Conservation (phyloP, 2,888 invertebrate genomes). For the Drosophila borealis region DNA sequence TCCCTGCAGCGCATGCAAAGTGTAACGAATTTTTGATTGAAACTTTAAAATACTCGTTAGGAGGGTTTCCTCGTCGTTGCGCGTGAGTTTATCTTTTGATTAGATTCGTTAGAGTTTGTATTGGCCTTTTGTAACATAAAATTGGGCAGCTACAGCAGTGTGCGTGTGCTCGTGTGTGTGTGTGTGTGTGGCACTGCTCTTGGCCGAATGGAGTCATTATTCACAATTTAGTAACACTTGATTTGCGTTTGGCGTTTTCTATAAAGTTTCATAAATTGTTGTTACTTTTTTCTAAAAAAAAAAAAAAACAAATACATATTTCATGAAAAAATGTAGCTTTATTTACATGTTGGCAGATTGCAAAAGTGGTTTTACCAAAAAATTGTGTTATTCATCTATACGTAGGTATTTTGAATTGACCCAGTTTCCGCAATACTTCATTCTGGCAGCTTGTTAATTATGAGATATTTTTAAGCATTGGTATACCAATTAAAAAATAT, state of each 20-base stretch:
- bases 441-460: slow-evolving; percentile 28
- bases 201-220: slow-evolving; percentile 72
- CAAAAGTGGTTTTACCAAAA: slow-evolving; percentile 30
- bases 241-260: slow-evolving; percentile 76
- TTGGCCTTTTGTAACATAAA: slow-evolving; percentile 66
- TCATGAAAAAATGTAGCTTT: slow-evolving; percentile 6
- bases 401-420: slow-evolving; percentile 32
- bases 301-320: slow-evolving; percentile 15
- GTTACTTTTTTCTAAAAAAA: slow-evolving; percentile 10
- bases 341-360: slow-evolving; percentile 20
- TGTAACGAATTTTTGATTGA: slow-evolving; percentile 81
- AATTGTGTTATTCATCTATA: background rate
- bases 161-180: slow-evolving; percentile 5
- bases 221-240: slow-evolving; percentile 81
- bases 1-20: slow-evolving; percentile 54
- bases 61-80: slow-evolving; percentile 67
- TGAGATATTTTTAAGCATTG: slow-evolving; percentile 17
- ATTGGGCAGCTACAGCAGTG: slow-evolving; percentile 50
- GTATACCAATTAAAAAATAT: slow-evolving; percentile 29
- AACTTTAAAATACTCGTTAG: slow-evolving; percentile 79
- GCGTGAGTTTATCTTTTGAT: slow-evolving; percentile 79
- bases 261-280: slow-evolving; percentile 70
- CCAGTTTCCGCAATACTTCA: slow-evolving; percentile 13
- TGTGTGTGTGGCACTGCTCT: slow-evolving; percentile 20
- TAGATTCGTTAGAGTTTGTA: slow-evolving; percentile 78